Evolutionary conservation across 2,113 vertebrate species (phyloP).

Genomic region (Dolichallabes microphthalmus): DNA sequence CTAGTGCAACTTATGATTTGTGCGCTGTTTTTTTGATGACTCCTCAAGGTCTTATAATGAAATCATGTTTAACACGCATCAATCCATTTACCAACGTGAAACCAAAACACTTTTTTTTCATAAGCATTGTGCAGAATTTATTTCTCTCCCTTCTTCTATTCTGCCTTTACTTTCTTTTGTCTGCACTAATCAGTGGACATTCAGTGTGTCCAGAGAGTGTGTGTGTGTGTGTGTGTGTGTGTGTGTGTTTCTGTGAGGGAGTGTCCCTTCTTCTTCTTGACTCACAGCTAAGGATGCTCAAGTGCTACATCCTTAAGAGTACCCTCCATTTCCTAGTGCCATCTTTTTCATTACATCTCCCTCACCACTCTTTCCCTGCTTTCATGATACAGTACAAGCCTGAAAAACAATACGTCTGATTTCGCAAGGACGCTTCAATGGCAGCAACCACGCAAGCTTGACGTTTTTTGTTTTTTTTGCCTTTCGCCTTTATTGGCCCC

Average conservation of each 20-base stretch:
- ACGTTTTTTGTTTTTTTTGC: neutral
- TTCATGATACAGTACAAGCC: neutral
- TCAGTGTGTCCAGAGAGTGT: neutral
- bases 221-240: slow-evolving; percentile 5
- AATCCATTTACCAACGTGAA: neutral
- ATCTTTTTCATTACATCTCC: slow-evolving; percentile 23
- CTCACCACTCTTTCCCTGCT: slow-evolving; percentile 21
- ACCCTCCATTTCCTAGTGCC: slow-evolving; percentile 59
- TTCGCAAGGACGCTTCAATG: neutral
- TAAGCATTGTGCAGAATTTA: slow-evolving; percentile 68
- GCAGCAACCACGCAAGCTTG: neutral
- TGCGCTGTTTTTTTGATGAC: neutral
- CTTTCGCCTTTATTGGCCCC: neutral
- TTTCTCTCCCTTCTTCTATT: slow-evolving; percentile 3
- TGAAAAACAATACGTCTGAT: slow-evolving; percentile 21
- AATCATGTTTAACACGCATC: neutral
- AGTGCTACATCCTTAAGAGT: slow-evolving; percentile 64
- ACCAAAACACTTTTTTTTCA: slow-evolving; percentile 63
- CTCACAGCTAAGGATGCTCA: slow-evolving; percentile 23
- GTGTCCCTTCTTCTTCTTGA: slow-evolving; percentile 25
- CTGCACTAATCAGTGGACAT: slow-evolving; percentile 16
- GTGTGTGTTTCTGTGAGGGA: slow-evolving; percentile 4
- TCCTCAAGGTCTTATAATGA: neutral
- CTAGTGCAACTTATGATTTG: neutral
- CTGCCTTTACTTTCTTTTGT: neutral